Evolutionary conservation across 2,797 vertebrate genomes (phyloP).

Genomic region (Oryzias dopingdopingensis): DNA sequence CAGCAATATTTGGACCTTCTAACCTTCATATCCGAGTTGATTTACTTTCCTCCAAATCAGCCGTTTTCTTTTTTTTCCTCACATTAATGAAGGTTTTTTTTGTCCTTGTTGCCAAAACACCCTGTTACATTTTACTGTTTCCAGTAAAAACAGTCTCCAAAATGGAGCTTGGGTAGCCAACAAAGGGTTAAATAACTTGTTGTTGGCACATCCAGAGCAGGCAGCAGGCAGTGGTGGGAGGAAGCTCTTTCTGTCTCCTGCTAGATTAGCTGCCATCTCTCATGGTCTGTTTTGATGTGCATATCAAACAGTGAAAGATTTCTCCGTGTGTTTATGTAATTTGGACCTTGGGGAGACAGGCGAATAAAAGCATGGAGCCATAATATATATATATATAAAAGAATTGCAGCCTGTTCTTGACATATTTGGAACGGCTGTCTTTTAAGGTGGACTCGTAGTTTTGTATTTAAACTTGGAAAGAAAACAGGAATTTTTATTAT

Average conservation of each 20-base stretch:
- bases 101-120: conserved; percentile 36
- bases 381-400: conserved; percentile 10
- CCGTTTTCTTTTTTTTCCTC: background rate
- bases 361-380: conserved; percentile 19
- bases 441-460: background rate
- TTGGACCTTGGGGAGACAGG: conserved; percentile 30
- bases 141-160: conserved; percentile 34
- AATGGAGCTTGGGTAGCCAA: conserved; percentile 4
- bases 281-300: conserved; percentile 54
- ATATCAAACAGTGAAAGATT: conserved; percentile 33
- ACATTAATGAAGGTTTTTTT: conserved; percentile 5
- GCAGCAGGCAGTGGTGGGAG: conserved; percentile 48
- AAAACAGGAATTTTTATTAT: background rate
- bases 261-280: conserved; percentile 53
- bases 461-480: background rate
- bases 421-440: background rate
- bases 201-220: conserved; percentile 54
- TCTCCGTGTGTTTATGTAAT: conserved; percentile 33
- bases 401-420: background rate
- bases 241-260: conserved; percentile 53
- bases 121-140: conserved; percentile 41
- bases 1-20: background rate
- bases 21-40: background rate
- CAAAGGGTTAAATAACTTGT: conserved; percentile 58
- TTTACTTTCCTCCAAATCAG: no score